Conservation (phyloP, 2,888 invertebrate genomes). For the Mesoligia furuncula region DNA sequence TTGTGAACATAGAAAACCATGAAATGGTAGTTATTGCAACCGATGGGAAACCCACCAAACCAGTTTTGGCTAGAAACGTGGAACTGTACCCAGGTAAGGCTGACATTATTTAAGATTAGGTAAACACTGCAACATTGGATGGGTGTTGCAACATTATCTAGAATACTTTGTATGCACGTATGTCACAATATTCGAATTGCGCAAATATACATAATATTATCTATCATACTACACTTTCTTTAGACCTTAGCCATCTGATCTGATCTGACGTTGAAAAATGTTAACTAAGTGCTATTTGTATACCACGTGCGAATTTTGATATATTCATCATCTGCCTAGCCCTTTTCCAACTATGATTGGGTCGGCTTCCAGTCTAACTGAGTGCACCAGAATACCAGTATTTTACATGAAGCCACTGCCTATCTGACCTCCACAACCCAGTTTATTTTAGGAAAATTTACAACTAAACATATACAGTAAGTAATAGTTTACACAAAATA, state of each 20-base stretch:
- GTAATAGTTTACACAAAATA: too few species aligned
- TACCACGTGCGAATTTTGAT: not conserved
- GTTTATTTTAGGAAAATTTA: too few species aligned
- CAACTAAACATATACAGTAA: too few species aligned
- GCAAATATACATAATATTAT: not conserved
- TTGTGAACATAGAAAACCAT: conserved; percentile 87
- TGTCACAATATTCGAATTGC: not conserved
- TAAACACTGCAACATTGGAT: conserved; percentile 15
- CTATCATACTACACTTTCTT: not conserved
- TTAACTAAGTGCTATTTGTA: not conserved
- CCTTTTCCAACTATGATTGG: too few species aligned
- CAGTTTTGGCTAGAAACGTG: conserved; percentile 80
- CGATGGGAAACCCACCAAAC: conserved; percentile 88
- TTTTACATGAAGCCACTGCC: too few species aligned
- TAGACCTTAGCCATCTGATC: not conserved
- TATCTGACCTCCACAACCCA: too few species aligned
- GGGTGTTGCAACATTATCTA: conserved; percentile 11
- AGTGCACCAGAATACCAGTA: too few species aligned
- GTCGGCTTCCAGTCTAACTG: too few species aligned
- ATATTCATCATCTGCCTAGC: not conserved
- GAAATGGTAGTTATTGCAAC: conserved; percentile 87
- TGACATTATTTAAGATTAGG: conserved; percentile 26
- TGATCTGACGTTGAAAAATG: conserved; percentile 9
- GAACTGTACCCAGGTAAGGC: conserved; percentile 87
- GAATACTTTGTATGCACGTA: not conserved